phyloP scores from a whole-genome alignment of 2,113 vertebrate genomes.

The Trochalopteron elliotii region DNA sequence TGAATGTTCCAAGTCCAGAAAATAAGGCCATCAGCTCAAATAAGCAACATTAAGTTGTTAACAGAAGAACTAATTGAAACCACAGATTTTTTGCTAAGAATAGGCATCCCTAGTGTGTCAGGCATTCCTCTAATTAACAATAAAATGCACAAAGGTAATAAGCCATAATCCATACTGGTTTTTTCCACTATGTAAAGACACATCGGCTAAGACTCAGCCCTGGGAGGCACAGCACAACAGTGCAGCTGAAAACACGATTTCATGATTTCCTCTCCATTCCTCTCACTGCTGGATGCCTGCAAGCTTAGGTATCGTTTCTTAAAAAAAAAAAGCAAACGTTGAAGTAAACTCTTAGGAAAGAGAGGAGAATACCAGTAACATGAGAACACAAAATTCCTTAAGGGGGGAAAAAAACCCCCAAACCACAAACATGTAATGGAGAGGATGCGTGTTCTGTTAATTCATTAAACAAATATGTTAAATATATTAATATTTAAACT shows the following conservation, averaged over 20 bases:
- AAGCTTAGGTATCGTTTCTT: background rate
- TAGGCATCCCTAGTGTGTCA: background rate
- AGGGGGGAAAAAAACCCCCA: accelerated
- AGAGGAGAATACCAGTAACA: background rate
- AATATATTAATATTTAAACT: background rate
- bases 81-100: background rate
- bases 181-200: background rate
- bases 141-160: background rate
- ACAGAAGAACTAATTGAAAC: background rate
- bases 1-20: background rate
- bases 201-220: background rate
- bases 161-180: background rate
- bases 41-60: background rate
- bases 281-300: background rate
- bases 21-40: background rate
- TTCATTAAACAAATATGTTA: background rate
- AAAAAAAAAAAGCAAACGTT: background rate
- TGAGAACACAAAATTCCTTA: background rate
- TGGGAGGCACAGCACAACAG: background rate
- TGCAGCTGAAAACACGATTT: background rate
- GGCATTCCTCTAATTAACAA: background rate
- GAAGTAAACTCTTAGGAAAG: background rate
- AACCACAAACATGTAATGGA: background rate
- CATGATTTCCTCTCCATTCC: background rate
- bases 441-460: background rate